phyloP scores from a whole-genome alignment of 1,140 invertebrate genomes.

The Drosophila ananassae region DNA sequence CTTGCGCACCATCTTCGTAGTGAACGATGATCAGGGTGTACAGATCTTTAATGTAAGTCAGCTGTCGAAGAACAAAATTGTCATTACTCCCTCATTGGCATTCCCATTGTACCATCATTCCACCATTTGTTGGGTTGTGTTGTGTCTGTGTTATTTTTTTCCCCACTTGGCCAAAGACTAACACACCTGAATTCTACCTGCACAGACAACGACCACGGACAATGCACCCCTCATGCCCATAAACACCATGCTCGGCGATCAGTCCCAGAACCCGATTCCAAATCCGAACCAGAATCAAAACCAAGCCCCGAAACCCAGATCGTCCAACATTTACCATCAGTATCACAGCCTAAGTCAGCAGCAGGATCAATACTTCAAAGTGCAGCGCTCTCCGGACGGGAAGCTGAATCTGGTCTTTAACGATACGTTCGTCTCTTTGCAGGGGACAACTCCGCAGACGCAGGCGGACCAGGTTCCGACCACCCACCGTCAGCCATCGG shows the following conservation, averaged over 20 bases:
- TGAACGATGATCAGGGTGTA: constrained; percentile 54
- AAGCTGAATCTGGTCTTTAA: constrained; percentile 83
- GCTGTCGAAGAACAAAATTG: background rate
- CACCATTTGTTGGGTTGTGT: constrained; percentile 37
- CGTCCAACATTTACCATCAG: constrained; percentile 65
- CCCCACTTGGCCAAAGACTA: constrained; percentile 43
- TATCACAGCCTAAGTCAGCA: constrained; percentile 72
- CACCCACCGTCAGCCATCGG: constrained; percentile 8
- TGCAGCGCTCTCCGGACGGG: constrained; percentile 80
- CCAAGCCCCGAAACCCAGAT: constrained; percentile 30
- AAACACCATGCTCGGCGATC: constrained; percentile 45
- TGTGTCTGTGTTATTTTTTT: constrained; percentile 45
- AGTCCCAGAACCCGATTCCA: constrained; percentile 17
- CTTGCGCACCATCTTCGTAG: constrained; percentile 50
- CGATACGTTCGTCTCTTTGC: constrained; percentile 73
- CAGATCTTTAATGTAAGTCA: constrained; percentile 71
- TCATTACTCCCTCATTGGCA: background rate
- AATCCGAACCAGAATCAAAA: constrained; percentile 13
- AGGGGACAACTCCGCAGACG: constrained; percentile 32
- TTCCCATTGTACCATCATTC: constrained; percentile 22
- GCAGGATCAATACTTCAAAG: constrained; percentile 76
- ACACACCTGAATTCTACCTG: constrained; percentile 62
- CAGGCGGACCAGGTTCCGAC: constrained; percentile 3
- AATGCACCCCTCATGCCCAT: constrained; percentile 77
- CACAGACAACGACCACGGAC: constrained; percentile 70